Evolutionary conservation across 2,113 vertebrate species (phyloP).

Genomic region (Pachypanchax playfairii): DNA sequence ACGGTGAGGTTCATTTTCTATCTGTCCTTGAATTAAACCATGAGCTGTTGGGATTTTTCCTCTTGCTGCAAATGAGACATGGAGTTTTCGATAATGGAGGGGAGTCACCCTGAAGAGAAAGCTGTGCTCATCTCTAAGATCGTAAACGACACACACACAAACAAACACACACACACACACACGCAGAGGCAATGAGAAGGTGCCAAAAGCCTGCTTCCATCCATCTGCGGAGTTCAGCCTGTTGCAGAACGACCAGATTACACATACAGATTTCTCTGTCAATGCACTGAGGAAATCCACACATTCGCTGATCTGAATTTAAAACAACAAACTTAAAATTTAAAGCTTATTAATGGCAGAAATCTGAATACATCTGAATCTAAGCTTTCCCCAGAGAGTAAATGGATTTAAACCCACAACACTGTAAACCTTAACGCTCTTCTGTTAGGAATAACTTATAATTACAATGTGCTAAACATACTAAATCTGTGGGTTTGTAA

Average conservation of each 20-base stretch:
- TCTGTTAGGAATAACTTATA: not conserved
- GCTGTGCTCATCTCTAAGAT: slow-evolving; percentile 8
- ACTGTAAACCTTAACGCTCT: not conserved
- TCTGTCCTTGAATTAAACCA: slow-evolving; percentile 20
- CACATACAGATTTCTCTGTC: slow-evolving; percentile 25
- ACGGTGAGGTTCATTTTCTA: not conserved
- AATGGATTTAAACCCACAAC: slow-evolving; percentile 5
- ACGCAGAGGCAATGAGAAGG: slow-evolving; percentile 23
- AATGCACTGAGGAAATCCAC: slow-evolving; percentile 29
- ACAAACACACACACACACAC: slow-evolving; percentile 22
- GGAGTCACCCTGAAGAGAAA: slow-evolving; percentile 13
- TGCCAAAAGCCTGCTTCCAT: slow-evolving; percentile 60
- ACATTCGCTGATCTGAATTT: slow-evolving; percentile 34
- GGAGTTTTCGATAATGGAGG: slow-evolving; percentile 10
- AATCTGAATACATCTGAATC: slow-evolving; percentile 19
- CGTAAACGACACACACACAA: slow-evolving; percentile 33
- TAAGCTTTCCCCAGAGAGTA: not conserved
- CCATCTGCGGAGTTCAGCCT: slow-evolving; percentile 66
- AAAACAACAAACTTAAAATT: slow-evolving; percentile 12
- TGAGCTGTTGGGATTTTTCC: slow-evolving; percentile 4
- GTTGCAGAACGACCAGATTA: slow-evolving; percentile 46
- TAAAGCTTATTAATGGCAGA: slow-evolving; percentile 8
- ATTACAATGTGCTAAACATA: not conserved
- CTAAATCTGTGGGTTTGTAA: not conserved
- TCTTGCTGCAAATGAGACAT: slow-evolving; percentile 3